phyloP scores from a whole-genome alignment of 1,140 invertebrate genomes.

The Schmidtea mediterranea region DNA sequence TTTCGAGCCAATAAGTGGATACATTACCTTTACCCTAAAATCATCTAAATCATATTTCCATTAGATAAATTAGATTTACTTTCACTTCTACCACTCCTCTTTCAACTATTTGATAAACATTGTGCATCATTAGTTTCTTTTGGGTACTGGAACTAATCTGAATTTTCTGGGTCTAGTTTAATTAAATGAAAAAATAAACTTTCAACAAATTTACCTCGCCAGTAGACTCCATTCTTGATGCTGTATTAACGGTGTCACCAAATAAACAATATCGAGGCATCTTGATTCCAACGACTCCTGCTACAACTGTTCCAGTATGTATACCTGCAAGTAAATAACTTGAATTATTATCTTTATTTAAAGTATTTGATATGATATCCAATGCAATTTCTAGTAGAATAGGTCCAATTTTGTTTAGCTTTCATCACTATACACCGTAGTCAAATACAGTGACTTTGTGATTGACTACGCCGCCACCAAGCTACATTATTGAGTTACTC shows the following conservation, averaged over 20 bases:
- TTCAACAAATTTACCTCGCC: background rate
- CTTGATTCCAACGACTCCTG: conserved; percentile 13
- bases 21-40: no score
- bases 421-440: no score
- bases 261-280: conserved; percentile 15
- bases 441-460: no score
- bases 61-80: background rate
- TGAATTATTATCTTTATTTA: no score
- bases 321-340: background rate
- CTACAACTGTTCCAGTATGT: conserved; percentile 10
- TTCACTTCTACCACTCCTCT: background rate
- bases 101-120: background rate
- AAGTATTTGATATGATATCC: no score
- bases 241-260: conserved; percentile 39
- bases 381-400: no score
- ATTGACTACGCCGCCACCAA: no score
- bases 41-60: no score
- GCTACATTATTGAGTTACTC: no score
- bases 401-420: no score
- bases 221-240: conserved; percentile 46
- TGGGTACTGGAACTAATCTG: background rate
- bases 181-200: background rate
- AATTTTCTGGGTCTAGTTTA: background rate
- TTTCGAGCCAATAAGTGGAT: no score
- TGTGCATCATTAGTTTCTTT: background rate